Percentiles rank a stretch among this genome's conserved stretches.
These are phyloP conservation scores for Micromussa lordhowensis DNA, from an alignment of 92 coral and sea anemone species.

Conservation along the genomic window DNA sequence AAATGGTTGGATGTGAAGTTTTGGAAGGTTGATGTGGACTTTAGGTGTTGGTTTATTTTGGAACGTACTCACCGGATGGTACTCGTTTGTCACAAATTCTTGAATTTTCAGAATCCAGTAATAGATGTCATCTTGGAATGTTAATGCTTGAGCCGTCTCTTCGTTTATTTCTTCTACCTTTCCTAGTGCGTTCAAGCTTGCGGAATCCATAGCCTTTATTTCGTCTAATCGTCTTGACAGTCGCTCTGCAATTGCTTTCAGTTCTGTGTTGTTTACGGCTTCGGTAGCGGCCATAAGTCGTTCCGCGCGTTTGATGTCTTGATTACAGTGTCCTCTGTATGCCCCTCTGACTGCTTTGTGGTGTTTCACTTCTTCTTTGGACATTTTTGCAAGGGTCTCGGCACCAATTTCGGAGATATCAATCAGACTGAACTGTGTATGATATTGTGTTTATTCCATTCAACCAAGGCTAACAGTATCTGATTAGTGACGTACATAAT, in stretches of 20 bases:
- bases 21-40: conserved; percentile 13
- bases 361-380: conserved; percentile 48
- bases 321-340: too few relatives aligned
- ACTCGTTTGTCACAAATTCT: conserved; percentile 26
- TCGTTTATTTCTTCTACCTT: conserved; percentile 25
- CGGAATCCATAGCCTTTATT: conserved; percentile 36
- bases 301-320: conserved; percentile 58
- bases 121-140: conserved; percentile 49
- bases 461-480: too few relatives aligned
- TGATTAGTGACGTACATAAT: too few relatives aligned
- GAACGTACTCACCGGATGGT: conserved; percentile 55
- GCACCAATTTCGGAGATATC: too few relatives aligned
- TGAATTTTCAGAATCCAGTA: conserved; percentile 45
- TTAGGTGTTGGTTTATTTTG: conserved; percentile 45
- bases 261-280: conserved; percentile 24
- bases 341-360: conserved; percentile 53
- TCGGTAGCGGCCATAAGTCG: conserved; percentile 43
- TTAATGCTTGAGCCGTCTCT: conserved; percentile 46
- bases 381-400: too few relatives aligned
- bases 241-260: too few relatives aligned
- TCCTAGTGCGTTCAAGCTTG: conserved; percentile 13
- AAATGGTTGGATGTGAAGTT: too few relatives aligned
- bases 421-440: too few relatives aligned
- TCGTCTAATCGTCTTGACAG: too few relatives aligned
- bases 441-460: too few relatives aligned